These are phyloP conservation scores for Enteromius unitaeniatus DNA, from an alignment of 2,797 vertebrate species.

Conservation along the genomic window DNA sequence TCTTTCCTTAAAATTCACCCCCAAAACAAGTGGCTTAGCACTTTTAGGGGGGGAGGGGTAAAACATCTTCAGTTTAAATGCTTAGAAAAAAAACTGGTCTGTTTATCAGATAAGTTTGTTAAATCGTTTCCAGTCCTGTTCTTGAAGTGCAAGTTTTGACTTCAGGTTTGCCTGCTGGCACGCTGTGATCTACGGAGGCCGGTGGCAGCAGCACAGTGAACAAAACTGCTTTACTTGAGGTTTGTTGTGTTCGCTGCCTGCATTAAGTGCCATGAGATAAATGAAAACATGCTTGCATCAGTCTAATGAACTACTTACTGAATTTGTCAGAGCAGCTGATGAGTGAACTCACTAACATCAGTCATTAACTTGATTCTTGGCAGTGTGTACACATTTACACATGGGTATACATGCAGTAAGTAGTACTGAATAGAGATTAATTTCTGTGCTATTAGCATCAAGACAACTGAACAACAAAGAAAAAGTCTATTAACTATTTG, in stretches of 20 bases:
- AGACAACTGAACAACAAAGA: background rate
- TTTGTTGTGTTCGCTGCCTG: conserved; percentile 4
- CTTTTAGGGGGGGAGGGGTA: background rate
- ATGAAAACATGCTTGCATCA: background rate
- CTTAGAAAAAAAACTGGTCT: background rate
- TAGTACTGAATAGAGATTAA: background rate
- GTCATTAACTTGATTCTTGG: background rate
- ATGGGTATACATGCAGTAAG: background rate
- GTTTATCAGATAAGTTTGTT: conserved; percentile 15
- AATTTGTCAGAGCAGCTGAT: background rate
- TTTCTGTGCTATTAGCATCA: background rate
- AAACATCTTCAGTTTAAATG: background rate
- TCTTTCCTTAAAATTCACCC: background rate
- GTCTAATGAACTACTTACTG: background rate
- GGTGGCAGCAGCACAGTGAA: conserved; percentile 11
- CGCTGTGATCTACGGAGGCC: background rate
- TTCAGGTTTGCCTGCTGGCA: conserved; percentile 14
- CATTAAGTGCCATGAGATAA: background rate
- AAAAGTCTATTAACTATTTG: background rate
- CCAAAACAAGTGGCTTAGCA: background rate
- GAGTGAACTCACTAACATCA: background rate
- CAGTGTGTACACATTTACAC: background rate
- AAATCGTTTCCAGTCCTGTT: background rate
- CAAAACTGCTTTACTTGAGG: background rate
- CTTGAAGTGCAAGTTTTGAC: conserved; percentile 8